Base-by-base conservation (phyloP, 2,888 invertebrate genomes). In the Hirtodrosophila cameraria region DNA sequence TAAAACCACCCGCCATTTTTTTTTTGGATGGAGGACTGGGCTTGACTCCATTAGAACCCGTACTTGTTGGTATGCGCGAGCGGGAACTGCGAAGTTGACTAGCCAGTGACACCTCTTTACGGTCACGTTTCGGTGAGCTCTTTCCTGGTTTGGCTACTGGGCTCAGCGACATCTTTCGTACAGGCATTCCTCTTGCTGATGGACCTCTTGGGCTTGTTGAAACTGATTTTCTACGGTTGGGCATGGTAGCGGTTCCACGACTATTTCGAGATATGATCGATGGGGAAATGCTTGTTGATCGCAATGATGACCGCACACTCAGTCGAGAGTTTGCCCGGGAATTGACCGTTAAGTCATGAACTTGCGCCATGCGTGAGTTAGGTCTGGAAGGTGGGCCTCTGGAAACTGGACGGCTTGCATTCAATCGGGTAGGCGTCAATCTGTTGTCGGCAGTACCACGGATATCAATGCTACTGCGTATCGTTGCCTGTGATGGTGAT, bases 41-140 rank as follows among this genome's bases (percentile, higher is more conserved):
- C 23, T 77, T 63, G 2, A 36, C 20, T 0, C 25, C 58, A 3
- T 41, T 62, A 25, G 58, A 16, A 25, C 11, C 75, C 2, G 58
- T 68, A 8, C 84, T 77, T 7, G 73, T 85, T 1, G 90, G 90
- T 66, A 90, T 90, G 1, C 76, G 88, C 1, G 90, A 90, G 8
- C 71, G 81, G 0, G 88, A 87, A 25, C 57, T 67, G 6, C 80
- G 71, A 5, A 69, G 62, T 11, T 62, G 59, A 20, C 25, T 52
- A 6, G 53, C 35, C 3, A 48, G 31, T 3, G 50, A 20, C 5
- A 33, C 13, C 15, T 66, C 59, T 3, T 71, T 76, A 6, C 27
- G 46, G 12, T 28, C 50, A 16, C 7, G 46, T 13, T 55, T 66
- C 1, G 60, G 59, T 28, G 55, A 38, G 4, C 20, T 38, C 16